A percentile compares a stretch with the other conserved stretches of the same genome.
Evolutionary conservation across 1,140 invertebrate species (phyloP).

Genomic region (Drosophila kohkoa): DNA sequence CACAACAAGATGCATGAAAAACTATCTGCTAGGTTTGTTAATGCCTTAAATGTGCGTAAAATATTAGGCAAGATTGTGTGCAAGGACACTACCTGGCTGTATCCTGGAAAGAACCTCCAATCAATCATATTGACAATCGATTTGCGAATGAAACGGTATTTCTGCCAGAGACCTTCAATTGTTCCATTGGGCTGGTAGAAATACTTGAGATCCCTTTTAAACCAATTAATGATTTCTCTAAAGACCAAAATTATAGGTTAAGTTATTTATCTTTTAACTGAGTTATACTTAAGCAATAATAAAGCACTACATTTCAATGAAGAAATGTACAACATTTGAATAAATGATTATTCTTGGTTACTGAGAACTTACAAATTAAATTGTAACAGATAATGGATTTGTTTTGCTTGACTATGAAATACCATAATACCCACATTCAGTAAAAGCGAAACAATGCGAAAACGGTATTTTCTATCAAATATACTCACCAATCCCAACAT

Average conservation of each 20-base stretch:
- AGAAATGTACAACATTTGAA: no score
- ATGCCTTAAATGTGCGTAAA: constrained; percentile 80
- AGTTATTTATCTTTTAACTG: no score
- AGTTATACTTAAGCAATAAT: no score
- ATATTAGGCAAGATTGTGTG: constrained; percentile 75
- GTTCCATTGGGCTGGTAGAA: constrained; percentile 10
- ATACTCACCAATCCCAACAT: no score
- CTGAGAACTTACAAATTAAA: no score
- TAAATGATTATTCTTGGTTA: no score
- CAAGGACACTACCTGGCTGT: constrained; percentile 43
- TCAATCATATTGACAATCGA: constrained; percentile 67
- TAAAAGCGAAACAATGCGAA: no score
- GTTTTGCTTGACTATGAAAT: no score
- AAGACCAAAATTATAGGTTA: not conserved
- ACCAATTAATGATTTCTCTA: not conserved
- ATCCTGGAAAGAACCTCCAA: constrained; percentile 43
- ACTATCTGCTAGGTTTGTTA: constrained; percentile 64
- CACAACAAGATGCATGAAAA: constrained; percentile 11
- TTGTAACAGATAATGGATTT: no score
- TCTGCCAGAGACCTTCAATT: constrained; percentile 31
- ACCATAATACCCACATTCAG: no score
- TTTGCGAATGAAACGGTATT: constrained; percentile 38
- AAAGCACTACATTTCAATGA: no score
- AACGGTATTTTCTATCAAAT: no score
- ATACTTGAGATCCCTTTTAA: not conserved